Percentiles rank a stretch among this genome's conserved stretches.
phyloP scores from a whole-genome alignment of 2,888 invertebrate species.

The Lasioglossum morio region DNA sequence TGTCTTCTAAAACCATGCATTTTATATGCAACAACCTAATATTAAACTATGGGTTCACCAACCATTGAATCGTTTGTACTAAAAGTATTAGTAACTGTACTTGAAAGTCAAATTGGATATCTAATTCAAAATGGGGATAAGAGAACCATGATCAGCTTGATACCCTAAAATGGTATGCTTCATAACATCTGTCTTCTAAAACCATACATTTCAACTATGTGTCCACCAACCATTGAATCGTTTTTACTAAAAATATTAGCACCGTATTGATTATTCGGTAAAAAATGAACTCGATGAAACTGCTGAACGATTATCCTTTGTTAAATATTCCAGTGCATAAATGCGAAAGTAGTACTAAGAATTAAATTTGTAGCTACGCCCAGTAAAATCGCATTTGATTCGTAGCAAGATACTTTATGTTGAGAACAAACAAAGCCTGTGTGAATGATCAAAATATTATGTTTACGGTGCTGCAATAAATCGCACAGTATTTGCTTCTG shows the following conservation, averaged over 20 bases:
- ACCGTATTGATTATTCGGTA: neutral
- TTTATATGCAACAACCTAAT: too few relatives aligned
- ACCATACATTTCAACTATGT: neutral
- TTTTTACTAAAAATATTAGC: neutral
- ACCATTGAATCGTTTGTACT: neutral
- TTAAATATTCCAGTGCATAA: neutral
- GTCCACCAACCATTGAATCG: neutral
- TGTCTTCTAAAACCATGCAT: too few relatives aligned
- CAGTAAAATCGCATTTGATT: neutral
- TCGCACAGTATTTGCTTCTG: neutral
- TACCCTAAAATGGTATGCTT: neutral
- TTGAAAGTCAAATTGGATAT: too few relatives aligned
- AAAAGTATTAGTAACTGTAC: neutral
- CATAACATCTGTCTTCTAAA: neutral
- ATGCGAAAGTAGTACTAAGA: neutral
- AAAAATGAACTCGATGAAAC: neutral
- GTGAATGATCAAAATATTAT: conserved; percentile 7
- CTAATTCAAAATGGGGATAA: too few relatives aligned
- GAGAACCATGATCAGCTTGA: too few relatives aligned
- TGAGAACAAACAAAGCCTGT: conserved; percentile 15
- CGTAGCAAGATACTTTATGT: neutral
- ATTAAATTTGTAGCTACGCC: neutral
- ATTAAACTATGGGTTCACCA: neutral
- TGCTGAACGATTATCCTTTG: neutral
- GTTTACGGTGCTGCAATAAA: neutral